Base-by-base conservation (phyloP, 1,140 invertebrate genomes). In the Drosophila mauritiana region DNA sequence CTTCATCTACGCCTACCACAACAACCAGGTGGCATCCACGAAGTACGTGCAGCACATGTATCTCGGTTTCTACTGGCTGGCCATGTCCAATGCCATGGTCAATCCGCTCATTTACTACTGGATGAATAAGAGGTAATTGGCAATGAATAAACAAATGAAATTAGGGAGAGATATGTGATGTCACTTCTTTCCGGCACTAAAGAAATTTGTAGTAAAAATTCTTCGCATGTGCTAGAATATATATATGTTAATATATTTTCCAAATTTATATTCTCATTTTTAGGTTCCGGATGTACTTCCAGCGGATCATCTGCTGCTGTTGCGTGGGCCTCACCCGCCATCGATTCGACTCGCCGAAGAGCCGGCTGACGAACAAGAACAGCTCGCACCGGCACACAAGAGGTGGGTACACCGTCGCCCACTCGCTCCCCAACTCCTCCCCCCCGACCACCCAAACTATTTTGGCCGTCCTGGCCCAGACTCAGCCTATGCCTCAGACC, bases 101-200 rank as follows among this genome's bases (percentile, higher is more conserved):
- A 98, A 98, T 93, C 97, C 97, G 0, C 95, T 98, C 46, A 97
- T 98, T 36, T 98, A 98, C 91, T 98, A 97, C 91, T 97, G 96
- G 96, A 98, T 98, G 96, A 98, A 98, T 91, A 95, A 94, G 51
- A 95, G 95, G 95, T 96, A 64, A 56, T 13, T 27, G 39, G 3
- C 11, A 5, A 0, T 3, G 0, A 48, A 1, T 17, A 39, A n/a
- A 25, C 22, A 10, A 39, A 39, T 12, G 2, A 15, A 25, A 5
- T 5, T 39, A 39, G 8, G 20, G 17, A 27, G 11, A 37, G 4
- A 17, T 0, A 17, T 17, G 17, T 17, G 17, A 17, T 17, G 17
- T 17, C 0, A 17, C 17, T 17, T 17, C 17, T 17, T 17, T 17
- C 17, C 17, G 27, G 1, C 7, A 8, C 8, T 31, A 10, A 10